Percentiles rank a stretch among this genome's conserved stretches.
Evolutionary conservation across 2,888 invertebrate species (phyloP).

Genomic region (Apamea sordens): DNA sequence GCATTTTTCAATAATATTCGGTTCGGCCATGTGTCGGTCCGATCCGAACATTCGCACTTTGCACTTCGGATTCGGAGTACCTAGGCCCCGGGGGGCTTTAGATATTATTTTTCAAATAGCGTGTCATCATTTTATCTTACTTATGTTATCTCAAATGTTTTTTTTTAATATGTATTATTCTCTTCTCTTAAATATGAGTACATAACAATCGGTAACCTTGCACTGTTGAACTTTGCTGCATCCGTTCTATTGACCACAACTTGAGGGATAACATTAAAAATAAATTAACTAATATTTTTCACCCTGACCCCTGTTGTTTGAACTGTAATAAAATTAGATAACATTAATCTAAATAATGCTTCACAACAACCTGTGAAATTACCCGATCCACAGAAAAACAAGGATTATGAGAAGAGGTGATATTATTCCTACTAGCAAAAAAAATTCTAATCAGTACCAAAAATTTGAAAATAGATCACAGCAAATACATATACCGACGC

Average conservation of each 20-base stretch:
- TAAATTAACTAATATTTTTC: conserved; percentile 8
- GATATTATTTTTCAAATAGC: not conserved
- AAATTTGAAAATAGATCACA: not conserved
- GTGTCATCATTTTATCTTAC: not conserved
- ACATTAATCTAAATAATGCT: not conserved
- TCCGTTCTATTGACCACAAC: conserved; percentile 9
- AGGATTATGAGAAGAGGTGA: not conserved
- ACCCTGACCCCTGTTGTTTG: conserved; percentile 12
- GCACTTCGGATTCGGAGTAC: too few species aligned
- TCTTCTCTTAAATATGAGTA: not conserved
- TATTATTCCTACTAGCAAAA: not conserved
- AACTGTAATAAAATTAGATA: not conserved
- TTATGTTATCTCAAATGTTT: conserved; percentile 6
- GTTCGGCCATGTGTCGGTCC: too few species aligned
- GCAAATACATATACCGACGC: not conserved
- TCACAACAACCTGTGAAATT: not conserved
- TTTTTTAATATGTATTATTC: not conserved
- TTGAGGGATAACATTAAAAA: conserved; percentile 10
- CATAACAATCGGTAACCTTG: conserved; percentile 31
- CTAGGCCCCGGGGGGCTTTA: too few species aligned
- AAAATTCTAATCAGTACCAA: not conserved
- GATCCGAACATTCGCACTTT: too few species aligned
- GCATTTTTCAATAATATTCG: too few species aligned
- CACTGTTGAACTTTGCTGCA: conserved; percentile 26
- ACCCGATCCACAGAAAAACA: not conserved